Evolutionary conservation across 2,888 invertebrate genomes (phyloP).

Genomic region (Romanomermis culicivorax): DNA sequence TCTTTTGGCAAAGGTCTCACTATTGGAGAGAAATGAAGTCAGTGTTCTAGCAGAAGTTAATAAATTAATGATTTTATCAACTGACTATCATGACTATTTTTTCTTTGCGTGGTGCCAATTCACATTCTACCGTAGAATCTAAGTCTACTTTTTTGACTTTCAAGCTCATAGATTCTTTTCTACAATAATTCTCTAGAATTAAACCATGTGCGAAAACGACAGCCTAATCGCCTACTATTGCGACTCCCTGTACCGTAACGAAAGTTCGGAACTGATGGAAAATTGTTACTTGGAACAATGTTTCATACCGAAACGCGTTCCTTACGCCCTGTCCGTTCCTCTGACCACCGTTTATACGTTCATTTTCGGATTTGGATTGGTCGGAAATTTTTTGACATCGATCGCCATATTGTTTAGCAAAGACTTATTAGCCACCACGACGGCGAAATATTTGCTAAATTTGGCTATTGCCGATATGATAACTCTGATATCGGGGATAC

Average conservation of each 20-base stretch:
- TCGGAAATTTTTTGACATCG: slow-evolving; percentile 17
- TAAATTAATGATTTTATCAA: no score
- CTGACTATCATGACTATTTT: no score
- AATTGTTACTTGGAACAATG: not conserved
- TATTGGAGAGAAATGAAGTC: no score
- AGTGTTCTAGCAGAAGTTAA: no score
- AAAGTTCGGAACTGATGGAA: slow-evolving; percentile 1
- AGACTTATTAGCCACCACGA: not conserved
- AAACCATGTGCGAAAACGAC: not conserved
- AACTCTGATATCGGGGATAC: slow-evolving; percentile 17
- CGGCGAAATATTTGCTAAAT: slow-evolving; percentile 16
- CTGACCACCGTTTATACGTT: slow-evolving; percentile 15
- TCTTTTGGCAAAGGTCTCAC: no score
- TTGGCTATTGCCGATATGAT: slow-evolving; percentile 18
- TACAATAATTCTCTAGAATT: not conserved
- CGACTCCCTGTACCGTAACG: not conserved
- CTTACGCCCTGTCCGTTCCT: slow-evolving; percentile 8
- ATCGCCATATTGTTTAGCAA: slow-evolving; percentile 13
- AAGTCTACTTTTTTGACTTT: no score
- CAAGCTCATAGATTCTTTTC: no score
- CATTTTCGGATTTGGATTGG: slow-evolving; percentile 16
- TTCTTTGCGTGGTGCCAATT: no score
- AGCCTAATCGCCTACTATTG: not conserved
- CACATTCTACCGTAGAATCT: no score
- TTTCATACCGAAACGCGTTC: not conserved